Evolutionary conservation across 2,113 vertebrate species (phyloP), one percentile per base, ranked within the genome.

Genomic region (Pteronura brasiliensis): DNA sequence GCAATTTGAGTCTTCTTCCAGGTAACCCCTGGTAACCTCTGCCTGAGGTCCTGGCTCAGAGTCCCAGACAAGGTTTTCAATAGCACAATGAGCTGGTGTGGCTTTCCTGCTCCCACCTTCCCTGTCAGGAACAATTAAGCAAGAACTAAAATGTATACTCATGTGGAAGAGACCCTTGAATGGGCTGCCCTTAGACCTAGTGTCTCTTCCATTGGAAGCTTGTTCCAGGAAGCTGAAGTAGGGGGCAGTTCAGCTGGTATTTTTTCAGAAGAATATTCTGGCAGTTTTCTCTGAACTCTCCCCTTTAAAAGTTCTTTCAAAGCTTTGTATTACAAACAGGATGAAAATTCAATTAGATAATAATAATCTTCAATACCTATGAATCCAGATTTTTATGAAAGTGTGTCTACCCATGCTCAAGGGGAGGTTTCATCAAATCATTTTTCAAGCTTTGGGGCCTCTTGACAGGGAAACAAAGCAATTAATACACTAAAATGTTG

Each of bases 111-210:
- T 84, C 27, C 11, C 36, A 25, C n/a, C 21, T 80, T 89, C 39
- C 72, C 36, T 90, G 88, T 95, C 91, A 84, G 61, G 27, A 52
- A 23, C 65, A 67, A 88, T 97, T 76, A 97, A 25, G 31, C 20
- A 42, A 36, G 34, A 84, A 49, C 7, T 57, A n/a, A 83, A 81
- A 49, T 17, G 39, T 29, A 77, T 71, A 17, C 5, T 67, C 25
- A 4, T 14, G 4, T 55, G 82, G 29, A 89, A 79, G 77, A 82
- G 18, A 12, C 14, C 21, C 20, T 92, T 25, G 42, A 17, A 59
- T 63, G 1, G 15, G 2, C 12, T 18, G 31, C 34, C 27, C 49
- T 94, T 47, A 77, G 76, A 84, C 17, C 23, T 34, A 9, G 29
- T 52, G 42, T 67, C 17, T 84, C 23, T 82, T 80, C 81, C 52